Evolutionary conservation across 1,140 invertebrate genomes (phyloP).

Genomic region (Ganaspis sp.): DNA sequence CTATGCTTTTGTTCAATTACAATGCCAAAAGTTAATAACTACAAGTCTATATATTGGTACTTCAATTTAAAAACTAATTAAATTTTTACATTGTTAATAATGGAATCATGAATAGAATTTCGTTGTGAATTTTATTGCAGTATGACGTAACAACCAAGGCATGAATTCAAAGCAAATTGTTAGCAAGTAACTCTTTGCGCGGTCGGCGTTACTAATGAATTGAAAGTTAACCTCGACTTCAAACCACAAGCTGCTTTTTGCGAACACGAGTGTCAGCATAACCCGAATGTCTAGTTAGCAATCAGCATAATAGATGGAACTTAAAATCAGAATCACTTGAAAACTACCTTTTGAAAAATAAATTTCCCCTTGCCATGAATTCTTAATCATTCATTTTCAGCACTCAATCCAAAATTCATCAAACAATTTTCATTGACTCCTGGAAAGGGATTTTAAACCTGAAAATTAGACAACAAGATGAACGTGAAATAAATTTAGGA

Average conservation of each 20-base stretch:
- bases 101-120: background rate
- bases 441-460: no score
- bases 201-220: slow-evolving; percentile 19
- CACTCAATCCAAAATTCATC: no score
- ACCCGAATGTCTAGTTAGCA: slow-evolving; percentile 15
- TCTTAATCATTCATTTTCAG: no score
- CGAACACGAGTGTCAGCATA: background rate
- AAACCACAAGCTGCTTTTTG: slow-evolving; percentile 27
- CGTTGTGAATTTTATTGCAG: background rate
- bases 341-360: background rate
- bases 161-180: slow-evolving; percentile 30
- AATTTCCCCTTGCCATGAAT: background rate
- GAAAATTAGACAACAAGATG: no score
- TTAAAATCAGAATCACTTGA: background rate
- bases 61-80: no score
- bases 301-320: slow-evolving; percentile 18
- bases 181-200: slow-evolving; percentile 22
- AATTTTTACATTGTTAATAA: background rate
- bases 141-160: slow-evolving; percentile 4
- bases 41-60: no score
- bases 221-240: slow-evolving; percentile 24
- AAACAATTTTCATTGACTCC: no score
- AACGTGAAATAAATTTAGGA: no score
- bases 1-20: no score
- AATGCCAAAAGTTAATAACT: no score